Evolutionary conservation across 2,797 vertebrate genomes (phyloP).

Genomic region (Clarias laeviceps): DNA sequence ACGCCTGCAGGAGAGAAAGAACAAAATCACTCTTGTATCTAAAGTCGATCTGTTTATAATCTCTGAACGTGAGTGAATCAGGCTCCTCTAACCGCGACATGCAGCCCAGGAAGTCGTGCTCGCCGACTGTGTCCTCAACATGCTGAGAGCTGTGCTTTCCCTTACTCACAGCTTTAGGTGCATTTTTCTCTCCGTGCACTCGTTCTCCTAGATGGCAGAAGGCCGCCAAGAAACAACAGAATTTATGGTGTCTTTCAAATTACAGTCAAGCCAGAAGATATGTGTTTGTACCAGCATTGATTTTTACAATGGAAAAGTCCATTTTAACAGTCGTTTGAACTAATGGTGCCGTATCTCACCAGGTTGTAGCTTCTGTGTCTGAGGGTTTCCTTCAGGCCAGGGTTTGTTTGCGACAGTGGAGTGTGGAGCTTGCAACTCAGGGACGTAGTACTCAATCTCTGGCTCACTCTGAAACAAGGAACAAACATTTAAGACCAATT

Average conservation of each 20-base stretch:
- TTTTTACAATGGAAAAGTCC: neutral
- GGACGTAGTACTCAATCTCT: conserved; percentile 81
- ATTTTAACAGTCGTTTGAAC: neutral
- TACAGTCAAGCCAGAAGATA: conserved; percentile 22
- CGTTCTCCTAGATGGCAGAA: conserved; percentile 62
- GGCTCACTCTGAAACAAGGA: conserved; percentile 84
- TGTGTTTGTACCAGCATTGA: neutral
- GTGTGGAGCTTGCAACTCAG: conserved; percentile 77
- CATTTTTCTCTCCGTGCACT: conserved; percentile 73
- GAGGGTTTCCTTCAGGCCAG: conserved; percentile 77
- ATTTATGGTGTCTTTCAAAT: conserved; percentile 1
- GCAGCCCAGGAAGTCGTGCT: conserved; percentile 95
- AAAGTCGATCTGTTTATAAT: too few relatives aligned
- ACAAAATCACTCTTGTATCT: neutral
- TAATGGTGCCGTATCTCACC: conserved; percentile 70
- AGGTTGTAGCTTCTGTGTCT: conserved; percentile 79
- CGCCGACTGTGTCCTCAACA: conserved; percentile 73
- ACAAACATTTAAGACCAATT: neutral
- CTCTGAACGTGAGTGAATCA: neutral
- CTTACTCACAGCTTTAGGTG: conserved; percentile 67
- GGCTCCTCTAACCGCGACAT: conserved; percentile 86
- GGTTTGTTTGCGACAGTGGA: conserved; percentile 78
- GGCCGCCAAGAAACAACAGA: conserved; percentile 19
- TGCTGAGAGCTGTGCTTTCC: conserved; percentile 75
- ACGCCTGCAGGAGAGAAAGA: conserved; percentile 74